Percentiles rank a stretch among this genome's conserved stretches.
Evolutionary conservation across 2,888 invertebrate genomes (phyloP).

Genomic region (Drosophila prolongata): DNA sequence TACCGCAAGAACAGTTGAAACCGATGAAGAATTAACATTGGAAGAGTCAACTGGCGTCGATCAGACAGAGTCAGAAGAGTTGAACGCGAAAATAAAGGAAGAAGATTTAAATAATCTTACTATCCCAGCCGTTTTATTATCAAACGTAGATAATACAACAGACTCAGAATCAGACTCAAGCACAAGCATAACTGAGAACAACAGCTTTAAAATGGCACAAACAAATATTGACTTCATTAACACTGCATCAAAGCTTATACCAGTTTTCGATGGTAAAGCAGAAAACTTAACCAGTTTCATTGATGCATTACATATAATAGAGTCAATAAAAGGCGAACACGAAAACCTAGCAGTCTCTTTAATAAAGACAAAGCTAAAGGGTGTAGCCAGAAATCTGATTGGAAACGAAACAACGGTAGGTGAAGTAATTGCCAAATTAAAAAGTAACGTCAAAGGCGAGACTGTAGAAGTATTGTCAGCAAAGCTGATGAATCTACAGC

Average conservation of each 20-base stretch:
- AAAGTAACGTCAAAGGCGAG: neutral
- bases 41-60: neutral
- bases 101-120: no score
- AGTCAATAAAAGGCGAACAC: neutral
- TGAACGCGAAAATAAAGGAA: no score
- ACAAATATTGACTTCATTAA: constrained; percentile 15
- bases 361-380: constrained; percentile 1
- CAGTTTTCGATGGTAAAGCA: neutral
- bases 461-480: constrained; percentile 1
- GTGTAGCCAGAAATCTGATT: neutral
- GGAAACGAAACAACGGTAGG: neutral
- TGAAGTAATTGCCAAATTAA: neutral
- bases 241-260: constrained; percentile 11
- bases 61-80: neutral
- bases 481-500: neutral
- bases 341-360: neutral
- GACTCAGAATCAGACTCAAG: constrained; percentile 12
- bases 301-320: neutral
- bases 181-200: no score
- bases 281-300: neutral
- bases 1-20: neutral
- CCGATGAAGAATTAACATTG: no score
- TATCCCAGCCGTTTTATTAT: no score
- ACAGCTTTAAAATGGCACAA: neutral
- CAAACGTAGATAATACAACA: no score